A percentile compares a stretch with the other conserved stretches of the same genome.
Evolutionary conservation across 2,888 invertebrate genomes (phyloP).

Genomic region (Conops quadrifasciatus): DNA sequence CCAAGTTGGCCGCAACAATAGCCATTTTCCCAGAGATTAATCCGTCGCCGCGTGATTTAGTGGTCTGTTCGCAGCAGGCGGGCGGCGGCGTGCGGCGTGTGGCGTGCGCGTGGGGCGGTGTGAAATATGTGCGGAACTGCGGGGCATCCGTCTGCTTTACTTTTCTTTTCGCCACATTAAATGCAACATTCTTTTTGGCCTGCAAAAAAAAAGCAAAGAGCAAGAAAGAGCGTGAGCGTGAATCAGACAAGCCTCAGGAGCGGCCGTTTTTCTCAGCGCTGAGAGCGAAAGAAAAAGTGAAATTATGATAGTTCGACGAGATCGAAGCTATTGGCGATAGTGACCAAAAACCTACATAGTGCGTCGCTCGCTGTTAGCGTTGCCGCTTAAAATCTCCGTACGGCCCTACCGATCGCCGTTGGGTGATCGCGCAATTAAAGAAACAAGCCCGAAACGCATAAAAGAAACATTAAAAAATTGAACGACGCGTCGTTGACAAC

Average conservation of each 20-base stretch:
- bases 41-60: slow-evolving; percentile 3
- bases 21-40: background rate
- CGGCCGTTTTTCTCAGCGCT: background rate
- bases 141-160: slow-evolving; percentile 8
- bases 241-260: background rate
- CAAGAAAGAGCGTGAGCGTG: background rate
- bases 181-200: background rate
- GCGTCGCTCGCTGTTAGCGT: background rate
- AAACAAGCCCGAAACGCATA: too few relatives aligned
- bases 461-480: too few relatives aligned
- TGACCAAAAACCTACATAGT: background rate
- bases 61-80: slow-evolving; percentile 7
- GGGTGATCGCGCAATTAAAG: too few relatives aligned
- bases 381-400: background rate
- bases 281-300: slow-evolving; percentile 1
- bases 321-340: background rate
- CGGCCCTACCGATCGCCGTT: too few relatives aligned
- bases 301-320: background rate
- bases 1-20: background rate
- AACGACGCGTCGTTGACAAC: too few relatives aligned
- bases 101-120: background rate
- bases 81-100: background rate
- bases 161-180: background rate
- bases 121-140: background rate
- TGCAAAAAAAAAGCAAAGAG: too few relatives aligned